Conservation (phyloP, 2,888 invertebrate species). For the Hydropsyche betteni region DNA sequence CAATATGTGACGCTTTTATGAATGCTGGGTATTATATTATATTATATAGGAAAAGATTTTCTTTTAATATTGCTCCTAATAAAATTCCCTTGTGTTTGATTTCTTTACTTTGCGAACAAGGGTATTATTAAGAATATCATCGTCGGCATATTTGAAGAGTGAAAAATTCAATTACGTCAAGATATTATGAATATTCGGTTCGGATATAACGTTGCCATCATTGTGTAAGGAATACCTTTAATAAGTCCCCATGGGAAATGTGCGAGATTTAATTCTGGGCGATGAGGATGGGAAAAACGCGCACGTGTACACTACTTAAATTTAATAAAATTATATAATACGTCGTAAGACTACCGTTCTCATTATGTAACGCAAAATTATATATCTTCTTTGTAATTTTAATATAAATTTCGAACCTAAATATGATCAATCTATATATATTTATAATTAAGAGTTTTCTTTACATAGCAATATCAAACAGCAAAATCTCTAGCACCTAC, state of each 20-base stretch:
- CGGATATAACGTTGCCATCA: slow-evolving; percentile 16
- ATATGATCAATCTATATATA: no score
- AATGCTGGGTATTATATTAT: neutral
- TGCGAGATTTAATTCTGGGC: neutral
- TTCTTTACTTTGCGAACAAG: neutral
- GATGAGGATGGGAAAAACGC: neutral
- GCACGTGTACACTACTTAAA: neutral
- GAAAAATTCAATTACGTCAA: slow-evolving; percentile 14
- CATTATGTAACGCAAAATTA: no score
- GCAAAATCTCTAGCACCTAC: no score
- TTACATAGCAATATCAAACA: no score
- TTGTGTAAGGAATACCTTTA: neutral
- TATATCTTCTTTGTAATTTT: no score
- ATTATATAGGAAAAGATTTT: neutral
- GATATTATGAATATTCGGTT: neutral
- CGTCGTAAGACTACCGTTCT: no score
- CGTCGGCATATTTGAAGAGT: slow-evolving; percentile 23
- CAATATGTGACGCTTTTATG: neutral
- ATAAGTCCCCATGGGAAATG: slow-evolving; percentile 13
- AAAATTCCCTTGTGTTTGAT: slow-evolving; percentile 14
- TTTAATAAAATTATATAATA: no score
- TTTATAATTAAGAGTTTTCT: no score
- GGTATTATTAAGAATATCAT: slow-evolving; percentile 8
- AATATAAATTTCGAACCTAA: no score
- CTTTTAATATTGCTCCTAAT: neutral